Conservation (phyloP, 1,140 invertebrate species). For the Musca vetustissima region DNA sequence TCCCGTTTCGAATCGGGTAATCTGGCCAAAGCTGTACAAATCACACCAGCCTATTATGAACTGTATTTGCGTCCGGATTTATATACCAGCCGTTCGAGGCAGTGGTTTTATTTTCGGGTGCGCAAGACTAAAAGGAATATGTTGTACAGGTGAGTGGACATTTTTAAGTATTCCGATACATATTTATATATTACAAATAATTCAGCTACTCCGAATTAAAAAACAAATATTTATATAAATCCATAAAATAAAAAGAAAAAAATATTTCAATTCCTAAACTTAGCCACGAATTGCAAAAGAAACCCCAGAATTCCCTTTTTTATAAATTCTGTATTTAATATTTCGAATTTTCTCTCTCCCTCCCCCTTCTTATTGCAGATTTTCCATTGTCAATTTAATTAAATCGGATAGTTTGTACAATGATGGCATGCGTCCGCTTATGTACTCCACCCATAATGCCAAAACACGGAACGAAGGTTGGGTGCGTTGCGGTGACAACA, state of each 20-base stretch:
- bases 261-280: too few relatives aligned
- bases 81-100: slow-evolving; percentile 88
- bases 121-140: slow-evolving; percentile 79
- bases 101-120: slow-evolving; percentile 94
- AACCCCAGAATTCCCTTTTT: too few relatives aligned
- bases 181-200: too few relatives aligned
- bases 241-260: too few relatives aligned
- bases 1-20: slow-evolving; percentile 97
- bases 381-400: slow-evolving; percentile 90
- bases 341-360: background rate
- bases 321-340: too few relatives aligned
- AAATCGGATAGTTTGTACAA: slow-evolving; percentile 90
- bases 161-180: too few relatives aligned
- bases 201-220: too few relatives aligned
- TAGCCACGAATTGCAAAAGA: too few relatives aligned
- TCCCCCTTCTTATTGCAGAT: slow-evolving; percentile 64
- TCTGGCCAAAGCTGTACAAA: slow-evolving; percentile 89
- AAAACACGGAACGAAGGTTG: slow-evolving; percentile 79
- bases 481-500: slow-evolving; percentile 84
- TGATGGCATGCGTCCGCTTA: slow-evolving; percentile 81
- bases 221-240: too few relatives aligned
- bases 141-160: slow-evolving; percentile 69
- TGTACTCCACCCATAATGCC: slow-evolving; percentile 86
- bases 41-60: slow-evolving; percentile 91
- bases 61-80: slow-evolving; percentile 91